Percentiles rank a stretch among this genome's conserved stretches.
Evolutionary conservation across 2,888 invertebrate genomes (phyloP).

Genomic region (Drosophila nr. fundita): DNA sequence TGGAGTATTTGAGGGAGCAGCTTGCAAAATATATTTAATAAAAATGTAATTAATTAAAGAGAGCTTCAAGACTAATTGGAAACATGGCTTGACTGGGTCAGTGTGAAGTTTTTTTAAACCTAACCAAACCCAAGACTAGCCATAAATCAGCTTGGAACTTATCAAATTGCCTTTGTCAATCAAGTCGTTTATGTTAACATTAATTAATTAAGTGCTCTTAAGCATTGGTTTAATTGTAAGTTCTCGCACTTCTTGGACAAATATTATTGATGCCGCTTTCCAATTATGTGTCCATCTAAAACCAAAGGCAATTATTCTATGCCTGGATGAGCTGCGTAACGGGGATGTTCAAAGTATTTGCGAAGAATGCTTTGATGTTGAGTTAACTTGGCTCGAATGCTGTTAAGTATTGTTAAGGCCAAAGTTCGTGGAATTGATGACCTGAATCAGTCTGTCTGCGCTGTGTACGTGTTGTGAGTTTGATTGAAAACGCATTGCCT

Average conservation of each 20-base stretch:
- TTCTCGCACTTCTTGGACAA: neutral
- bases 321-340: conserved; percentile 15
- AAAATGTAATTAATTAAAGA: neutral
- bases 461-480: conserved; percentile 66
- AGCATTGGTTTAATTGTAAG: neutral
- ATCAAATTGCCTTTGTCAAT: neutral
- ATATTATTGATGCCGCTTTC: conserved; percentile 13
- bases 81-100: neutral
- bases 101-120: neutral
- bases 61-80: neutral
- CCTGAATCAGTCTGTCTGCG: conserved; percentile 16
- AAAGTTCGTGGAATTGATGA: conserved; percentile 51
- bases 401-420: conserved; percentile 62
- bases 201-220: neutral
- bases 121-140: neutral
- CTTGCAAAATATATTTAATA: neutral
- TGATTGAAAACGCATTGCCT: conserved; percentile 66
- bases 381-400: conserved; percentile 20
- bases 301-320: conserved; percentile 26
- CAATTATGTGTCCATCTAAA: conserved; percentile 51
- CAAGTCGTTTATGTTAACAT: neutral
- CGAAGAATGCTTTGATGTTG: conserved; percentile 33
- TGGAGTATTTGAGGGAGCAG: neutral
- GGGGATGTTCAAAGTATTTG: conserved; percentile 25
- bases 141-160: neutral